Conservation (phyloP, 92 coral and sea anemone species). For the Pocillopora grandis region DNA sequence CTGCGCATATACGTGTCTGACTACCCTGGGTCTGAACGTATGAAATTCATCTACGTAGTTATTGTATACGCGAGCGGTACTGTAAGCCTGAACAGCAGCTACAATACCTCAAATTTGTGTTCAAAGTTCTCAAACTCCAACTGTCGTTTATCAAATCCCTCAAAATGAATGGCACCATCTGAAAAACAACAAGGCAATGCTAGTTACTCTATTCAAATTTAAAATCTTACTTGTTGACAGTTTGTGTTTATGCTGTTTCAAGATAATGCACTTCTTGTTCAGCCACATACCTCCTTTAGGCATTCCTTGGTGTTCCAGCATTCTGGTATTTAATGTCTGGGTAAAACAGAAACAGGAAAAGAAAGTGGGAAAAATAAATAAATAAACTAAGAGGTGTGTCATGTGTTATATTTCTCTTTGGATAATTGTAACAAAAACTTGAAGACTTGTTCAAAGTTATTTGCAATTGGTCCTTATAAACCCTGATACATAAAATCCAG, state of each 20-base stretch:
- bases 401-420: no score
- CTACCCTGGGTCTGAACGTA: not conserved
- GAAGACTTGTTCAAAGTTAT: no score
- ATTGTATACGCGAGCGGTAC: no score
- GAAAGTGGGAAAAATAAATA: not conserved
- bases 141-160: slow-evolving; percentile 87
- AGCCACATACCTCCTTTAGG: slow-evolving; percentile 86
- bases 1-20: no score
- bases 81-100: not conserved
- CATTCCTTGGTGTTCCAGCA: slow-evolving; percentile 97
- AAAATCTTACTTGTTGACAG: no score
- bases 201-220: not conserved
- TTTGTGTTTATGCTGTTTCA: no score
- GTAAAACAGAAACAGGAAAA: not conserved
- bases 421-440: no score
- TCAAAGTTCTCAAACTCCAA: slow-evolving; percentile 98
- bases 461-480: no score
- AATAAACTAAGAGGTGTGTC: not conserved
- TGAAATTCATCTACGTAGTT: no score
- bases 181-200: not conserved
- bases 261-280: no score
- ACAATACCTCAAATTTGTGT: slow-evolving; percentile 86
- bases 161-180: slow-evolving; percentile 96
- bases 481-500: no score
- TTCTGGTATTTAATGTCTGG: slow-evolving; percentile 82